Conservation (phyloP, 2,113 vertebrate genomes). For the Addax nasomaculatus region DNA sequence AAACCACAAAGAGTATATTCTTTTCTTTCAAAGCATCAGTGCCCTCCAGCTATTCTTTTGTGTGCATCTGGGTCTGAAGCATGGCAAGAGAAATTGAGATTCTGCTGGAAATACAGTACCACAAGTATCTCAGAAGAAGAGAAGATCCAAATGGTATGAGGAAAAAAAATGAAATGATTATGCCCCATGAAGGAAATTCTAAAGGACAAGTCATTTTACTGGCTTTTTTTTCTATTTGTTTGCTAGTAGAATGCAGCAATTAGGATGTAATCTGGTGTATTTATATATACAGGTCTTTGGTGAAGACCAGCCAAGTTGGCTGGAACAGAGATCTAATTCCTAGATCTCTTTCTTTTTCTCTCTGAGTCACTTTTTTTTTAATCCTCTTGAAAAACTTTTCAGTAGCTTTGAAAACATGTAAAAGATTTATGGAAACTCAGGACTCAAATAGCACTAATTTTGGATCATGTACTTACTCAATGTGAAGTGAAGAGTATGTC, state of each 20-base stretch:
- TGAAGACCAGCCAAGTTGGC: background rate
- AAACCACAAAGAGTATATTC: background rate
- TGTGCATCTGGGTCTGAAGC: background rate
- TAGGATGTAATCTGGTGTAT: conserved; percentile 1
- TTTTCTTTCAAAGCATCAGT: background rate
- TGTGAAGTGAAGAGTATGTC: background rate
- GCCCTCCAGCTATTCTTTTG: background rate
- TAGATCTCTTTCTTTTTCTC: background rate
- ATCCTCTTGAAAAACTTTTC: background rate
- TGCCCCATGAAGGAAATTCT: background rate
- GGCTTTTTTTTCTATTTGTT: background rate
- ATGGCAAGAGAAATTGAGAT: background rate
- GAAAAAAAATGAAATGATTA: background rate
- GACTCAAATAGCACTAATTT: conserved; percentile 23
- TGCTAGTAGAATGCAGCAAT: background rate
- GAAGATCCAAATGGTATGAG: background rate
- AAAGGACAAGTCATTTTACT: background rate
- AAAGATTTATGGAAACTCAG: conserved; percentile 1
- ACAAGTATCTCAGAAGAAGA: background rate
- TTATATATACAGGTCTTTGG: background rate
- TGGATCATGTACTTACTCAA: conserved; percentile 14
- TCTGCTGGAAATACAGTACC: conserved; percentile 24
- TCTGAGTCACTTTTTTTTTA: background rate
- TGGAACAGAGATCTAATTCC: background rate
- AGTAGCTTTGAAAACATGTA: background rate